Evolutionary conservation across 2,113 vertebrate genomes (phyloP).

Genomic region (Coptodon bakossiorum): DNA sequence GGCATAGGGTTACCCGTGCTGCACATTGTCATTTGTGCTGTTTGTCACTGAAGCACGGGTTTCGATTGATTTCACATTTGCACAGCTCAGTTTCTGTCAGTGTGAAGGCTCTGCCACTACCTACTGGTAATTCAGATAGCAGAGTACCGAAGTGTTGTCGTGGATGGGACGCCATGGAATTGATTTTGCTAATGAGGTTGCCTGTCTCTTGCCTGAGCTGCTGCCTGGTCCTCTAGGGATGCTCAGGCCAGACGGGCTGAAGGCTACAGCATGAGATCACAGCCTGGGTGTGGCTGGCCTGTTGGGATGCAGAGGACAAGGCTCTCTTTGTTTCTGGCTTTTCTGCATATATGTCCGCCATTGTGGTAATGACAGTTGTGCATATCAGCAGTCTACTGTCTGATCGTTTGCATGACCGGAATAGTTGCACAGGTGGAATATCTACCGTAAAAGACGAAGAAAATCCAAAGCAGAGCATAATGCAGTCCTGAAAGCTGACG

Average conservation of each 20-base stretch:
- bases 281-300: conserved; percentile 56
- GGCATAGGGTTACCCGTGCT: background rate
- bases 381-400: background rate
- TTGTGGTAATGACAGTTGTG: background rate
- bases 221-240: conserved; percentile 45
- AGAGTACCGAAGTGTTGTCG: background rate
- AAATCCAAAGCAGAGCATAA: background rate
- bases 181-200: conserved; percentile 52
- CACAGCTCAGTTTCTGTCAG: conserved; percentile 15
- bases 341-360: background rate
- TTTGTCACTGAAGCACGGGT: background rate
- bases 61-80: conserved; percentile 43
- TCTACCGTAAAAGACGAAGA: background rate
- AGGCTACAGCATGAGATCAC: conserved; percentile 61
- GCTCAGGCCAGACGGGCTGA: conserved; percentile 32
- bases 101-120: background rate
- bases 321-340: conserved; percentile 7
- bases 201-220: conserved; percentile 31
- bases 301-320: conserved; percentile 1
- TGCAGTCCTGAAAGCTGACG: background rate
- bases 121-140: background rate
- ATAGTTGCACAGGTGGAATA: background rate
- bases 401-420: background rate
- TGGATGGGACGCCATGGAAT: conserved; percentile 1
- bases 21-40: conserved; percentile 6